Evolutionary conservation across 2,888 invertebrate species (phyloP).

Genomic region (Notodonta ziczac): DNA sequence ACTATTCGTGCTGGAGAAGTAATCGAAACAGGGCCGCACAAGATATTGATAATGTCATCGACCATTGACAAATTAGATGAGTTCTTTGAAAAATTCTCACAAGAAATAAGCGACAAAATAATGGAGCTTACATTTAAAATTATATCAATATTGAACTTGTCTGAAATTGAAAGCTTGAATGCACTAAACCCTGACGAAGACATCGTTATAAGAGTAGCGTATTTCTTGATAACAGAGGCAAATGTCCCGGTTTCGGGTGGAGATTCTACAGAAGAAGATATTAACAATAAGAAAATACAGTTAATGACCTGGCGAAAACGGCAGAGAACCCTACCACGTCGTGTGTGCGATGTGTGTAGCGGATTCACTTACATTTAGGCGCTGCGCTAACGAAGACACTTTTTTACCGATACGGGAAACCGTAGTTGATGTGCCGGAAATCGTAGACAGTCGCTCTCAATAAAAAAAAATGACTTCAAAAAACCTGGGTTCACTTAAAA

Average conservation of each 20-base stretch:
- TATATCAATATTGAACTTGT: conserved; percentile 13
- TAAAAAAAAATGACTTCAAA: too few species aligned
- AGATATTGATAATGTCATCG: conserved; percentile 19
- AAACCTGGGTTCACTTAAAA: too few species aligned
- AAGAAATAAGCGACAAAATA: conserved; percentile 25
- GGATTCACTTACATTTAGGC: not conserved
- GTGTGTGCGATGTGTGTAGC: not conserved
- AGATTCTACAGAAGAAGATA: not conserved
- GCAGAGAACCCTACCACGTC: not conserved
- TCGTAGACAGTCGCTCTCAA: too few species aligned
- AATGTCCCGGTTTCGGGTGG: not conserved
- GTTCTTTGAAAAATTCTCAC: conserved; percentile 16
- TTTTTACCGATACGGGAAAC: too few species aligned
- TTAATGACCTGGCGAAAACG: not conserved
- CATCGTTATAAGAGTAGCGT: conserved; percentile 20
- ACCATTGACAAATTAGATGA: conserved; percentile 19
- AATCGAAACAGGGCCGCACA: conserved; percentile 19
- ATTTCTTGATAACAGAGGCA: conserved; percentile 12
- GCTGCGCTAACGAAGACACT: too few species aligned
- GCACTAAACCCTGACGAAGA: conserved; percentile 31
- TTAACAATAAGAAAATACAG: not conserved
- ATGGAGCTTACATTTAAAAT: conserved; percentile 22
- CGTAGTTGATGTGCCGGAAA: too few species aligned
- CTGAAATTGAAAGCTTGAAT: conserved; percentile 12
- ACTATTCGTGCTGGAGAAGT: conserved; percentile 19